These are phyloP conservation scores for Agriopis leucophaearia DNA, from an alignment of 2,888 invertebrate genomes.

Conservation along the genomic window DNA sequence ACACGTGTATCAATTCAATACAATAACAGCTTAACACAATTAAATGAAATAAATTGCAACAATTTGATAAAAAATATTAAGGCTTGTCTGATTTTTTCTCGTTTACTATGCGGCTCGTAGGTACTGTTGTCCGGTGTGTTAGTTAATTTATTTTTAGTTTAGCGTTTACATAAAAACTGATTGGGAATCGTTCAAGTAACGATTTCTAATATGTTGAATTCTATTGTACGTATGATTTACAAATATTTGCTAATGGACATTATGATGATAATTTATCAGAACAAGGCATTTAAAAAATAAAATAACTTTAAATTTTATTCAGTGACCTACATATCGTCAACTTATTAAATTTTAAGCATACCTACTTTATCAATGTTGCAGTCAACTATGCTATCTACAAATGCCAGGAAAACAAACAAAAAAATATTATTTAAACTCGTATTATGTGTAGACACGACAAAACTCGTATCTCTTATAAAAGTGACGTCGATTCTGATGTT, in stretches of 20 bases:
- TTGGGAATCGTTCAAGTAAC: slow-evolving; percentile 54
- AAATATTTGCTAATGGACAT: not conserved
- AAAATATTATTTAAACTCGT: no score
- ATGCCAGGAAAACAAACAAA: no score
- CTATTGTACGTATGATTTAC: not conserved
- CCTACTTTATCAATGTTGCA: no score
- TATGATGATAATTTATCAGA: not conserved
- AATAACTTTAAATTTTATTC: no score
- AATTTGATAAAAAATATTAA: not conserved
- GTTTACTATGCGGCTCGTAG: slow-evolving; percentile 56
- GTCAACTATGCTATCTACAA: no score
- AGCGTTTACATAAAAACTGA: slow-evolving; percentile 67
- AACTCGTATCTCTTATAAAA: no score
- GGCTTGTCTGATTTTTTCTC: slow-evolving; percentile 44
- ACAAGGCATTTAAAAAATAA: no score
- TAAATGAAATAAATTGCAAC: not conserved
- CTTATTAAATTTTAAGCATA: no score
- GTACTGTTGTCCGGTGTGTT: slow-evolving; percentile 68
- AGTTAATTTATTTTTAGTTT: slow-evolving; percentile 73
- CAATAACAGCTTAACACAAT: not conserved
- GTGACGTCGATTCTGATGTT: no score
- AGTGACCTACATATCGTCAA: no score
- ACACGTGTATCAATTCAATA: not conserved
- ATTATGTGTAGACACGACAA: no score
- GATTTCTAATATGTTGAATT: slow-evolving; percentile 52